Conservation (phyloP, 2,888 invertebrate genomes). For the Odontocerum albicorne region DNA sequence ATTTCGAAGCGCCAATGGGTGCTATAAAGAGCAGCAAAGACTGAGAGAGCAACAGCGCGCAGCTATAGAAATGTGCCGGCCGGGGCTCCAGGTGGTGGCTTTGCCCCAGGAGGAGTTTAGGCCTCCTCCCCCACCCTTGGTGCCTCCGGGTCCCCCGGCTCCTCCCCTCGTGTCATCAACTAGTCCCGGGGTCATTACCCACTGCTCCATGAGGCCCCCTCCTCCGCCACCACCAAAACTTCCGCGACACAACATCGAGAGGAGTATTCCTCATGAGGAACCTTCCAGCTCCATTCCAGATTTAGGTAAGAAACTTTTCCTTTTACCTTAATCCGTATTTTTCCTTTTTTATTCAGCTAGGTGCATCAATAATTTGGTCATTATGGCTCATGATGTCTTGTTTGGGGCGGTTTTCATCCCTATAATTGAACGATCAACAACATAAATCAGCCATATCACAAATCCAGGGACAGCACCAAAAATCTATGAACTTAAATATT, state of each 20-base stretch:
- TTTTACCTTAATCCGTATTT: no score
- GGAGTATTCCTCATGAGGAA: constrained; percentile 66
- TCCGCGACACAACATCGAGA: constrained; percentile 52
- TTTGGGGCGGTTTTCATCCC: no score
- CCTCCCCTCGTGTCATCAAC: constrained; percentile 53
- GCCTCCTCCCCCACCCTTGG: constrained; percentile 47
- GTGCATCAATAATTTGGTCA: no score
- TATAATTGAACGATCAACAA: no score
- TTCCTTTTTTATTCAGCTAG: no score
- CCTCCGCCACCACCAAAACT: constrained; percentile 56
- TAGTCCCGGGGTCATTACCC: constrained; percentile 53
- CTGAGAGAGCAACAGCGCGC: constrained; percentile 38
- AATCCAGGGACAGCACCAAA: no score
- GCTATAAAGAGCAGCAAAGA: constrained; percentile 26
- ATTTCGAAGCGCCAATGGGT: constrained; percentile 35
- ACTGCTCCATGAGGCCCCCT: constrained; percentile 54
- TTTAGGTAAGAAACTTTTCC: constrained; percentile 79
- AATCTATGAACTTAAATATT: no score
- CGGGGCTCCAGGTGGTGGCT: constrained; percentile 51
- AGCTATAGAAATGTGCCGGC: constrained; percentile 47
- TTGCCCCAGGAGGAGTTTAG: constrained; percentile 46
- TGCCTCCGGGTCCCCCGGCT: constrained; percentile 43
- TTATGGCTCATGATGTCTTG: no score
- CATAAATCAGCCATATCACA: no score
- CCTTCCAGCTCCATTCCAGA: constrained; percentile 87